Evolutionary conservation across 2,888 invertebrate genomes (phyloP), one percentile per base, ranked within the genome.

Genomic region (Philhelius pedissequus): DNA sequence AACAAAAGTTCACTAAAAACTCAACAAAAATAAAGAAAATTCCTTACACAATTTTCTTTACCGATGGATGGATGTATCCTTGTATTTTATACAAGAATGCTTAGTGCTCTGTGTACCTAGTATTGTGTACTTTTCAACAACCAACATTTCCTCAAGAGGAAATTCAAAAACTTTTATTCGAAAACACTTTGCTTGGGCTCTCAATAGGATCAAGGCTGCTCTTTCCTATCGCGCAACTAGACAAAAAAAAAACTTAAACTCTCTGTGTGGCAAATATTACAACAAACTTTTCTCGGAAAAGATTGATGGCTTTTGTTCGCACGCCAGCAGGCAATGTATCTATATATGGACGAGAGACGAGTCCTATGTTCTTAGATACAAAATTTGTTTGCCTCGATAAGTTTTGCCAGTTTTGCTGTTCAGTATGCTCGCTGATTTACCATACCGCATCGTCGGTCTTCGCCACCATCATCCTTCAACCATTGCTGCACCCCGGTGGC

Each of bases 291-390:
- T 52, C 43, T 50, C 22, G 74, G 27, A 56, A 79, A 83, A 79
- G 79, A 83, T 83, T 79, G 74, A 83, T 83, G 83, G 79, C 74
- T 64, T 79, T 79, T 79, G 74, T 74, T 83, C 30, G 69, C 64
- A 70, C 45, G 78, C 81, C 78, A 77, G 35, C 66, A 76, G 66
- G 48, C 62, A 43, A 52, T 32, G 45, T 54, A 45, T 38, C 11
- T 54, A 54, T 32, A n/a, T n/a, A n/a, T n/a, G n/a, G n/a, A n/a
- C n/a, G n/a, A n/a, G n/a, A 62, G 25, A 74, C 22, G 52, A 52
- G 40, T 50, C 40, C n/a, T 60, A n/a, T n/a, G n/a, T n/a, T n/a
- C n/a, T n/a, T n/a, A 40, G 35, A 32, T 52, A 77, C 77, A 40
- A 73, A n/a, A 82, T 83, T 79, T 79, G 74, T 79, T 68, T 68